phyloP scores from a whole-genome alignment of 2,888 invertebrate genomes.

The Zootermopsis nevadensis region DNA sequence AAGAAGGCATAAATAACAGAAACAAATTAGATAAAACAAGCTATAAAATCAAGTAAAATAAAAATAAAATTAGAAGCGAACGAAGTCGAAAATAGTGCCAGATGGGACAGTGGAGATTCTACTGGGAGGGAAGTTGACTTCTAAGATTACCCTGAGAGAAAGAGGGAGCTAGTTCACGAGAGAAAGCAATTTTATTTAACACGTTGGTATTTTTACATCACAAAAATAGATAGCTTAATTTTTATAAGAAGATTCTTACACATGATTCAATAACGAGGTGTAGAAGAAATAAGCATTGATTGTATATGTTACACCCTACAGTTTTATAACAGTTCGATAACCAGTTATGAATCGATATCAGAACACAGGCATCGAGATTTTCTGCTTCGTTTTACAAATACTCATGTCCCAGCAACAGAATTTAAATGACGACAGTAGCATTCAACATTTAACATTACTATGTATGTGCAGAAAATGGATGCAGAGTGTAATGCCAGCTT shows the following conservation, averaged over 20 bases:
- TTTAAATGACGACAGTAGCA: constrained; percentile 12
- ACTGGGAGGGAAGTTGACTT: constrained; percentile 53
- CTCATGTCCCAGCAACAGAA: not conserved
- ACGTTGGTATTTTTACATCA: constrained; percentile 45
- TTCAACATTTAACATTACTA: not conserved
- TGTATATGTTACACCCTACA: constrained; percentile 34
- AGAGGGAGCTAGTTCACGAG: constrained; percentile 52
- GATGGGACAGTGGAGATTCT: constrained; percentile 66
- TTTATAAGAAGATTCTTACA: constrained; percentile 33
- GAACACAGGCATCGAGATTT: constrained; percentile 2
- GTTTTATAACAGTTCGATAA: constrained; percentile 31
- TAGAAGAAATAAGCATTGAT: constrained; percentile 37
- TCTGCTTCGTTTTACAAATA: constrained; percentile 11
- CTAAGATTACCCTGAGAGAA: constrained; percentile 24
- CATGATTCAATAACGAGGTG: constrained; percentile 26
- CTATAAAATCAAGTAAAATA: not conserved
- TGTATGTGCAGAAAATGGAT: not conserved
- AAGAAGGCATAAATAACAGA: not conserved
- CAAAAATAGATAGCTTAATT: constrained; percentile 47
- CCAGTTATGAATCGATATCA: not conserved
- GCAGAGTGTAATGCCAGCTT: not conserved
- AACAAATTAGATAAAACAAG: not conserved
- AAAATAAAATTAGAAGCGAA: not conserved
- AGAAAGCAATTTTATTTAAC: constrained; percentile 61
- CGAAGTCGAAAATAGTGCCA: constrained; percentile 64